Percentiles rank a stretch among this genome's conserved stretches.
phyloP scores from a whole-genome alignment of 2,113 vertebrate genomes.

The Cervus canadensis region DNA sequence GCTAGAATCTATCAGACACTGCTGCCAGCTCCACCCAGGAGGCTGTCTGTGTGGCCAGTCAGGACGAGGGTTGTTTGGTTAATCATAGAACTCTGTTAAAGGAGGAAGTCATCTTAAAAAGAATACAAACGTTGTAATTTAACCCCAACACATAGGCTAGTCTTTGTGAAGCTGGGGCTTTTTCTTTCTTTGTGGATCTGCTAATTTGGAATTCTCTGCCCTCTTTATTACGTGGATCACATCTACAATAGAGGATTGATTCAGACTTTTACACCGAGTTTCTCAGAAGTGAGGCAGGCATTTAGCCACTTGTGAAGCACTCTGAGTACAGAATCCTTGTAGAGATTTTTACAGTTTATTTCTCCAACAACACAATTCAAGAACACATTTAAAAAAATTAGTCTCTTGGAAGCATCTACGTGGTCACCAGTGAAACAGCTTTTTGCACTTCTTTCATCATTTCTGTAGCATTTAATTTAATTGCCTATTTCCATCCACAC shows the following conservation, averaged over 20 bases:
- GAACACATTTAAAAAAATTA: background rate
- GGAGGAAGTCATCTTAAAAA: background rate
- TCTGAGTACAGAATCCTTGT: background rate
- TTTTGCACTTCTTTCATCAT: background rate
- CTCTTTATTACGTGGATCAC: background rate
- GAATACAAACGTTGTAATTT: background rate
- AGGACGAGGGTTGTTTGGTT: background rate
- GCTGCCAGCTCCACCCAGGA: background rate
- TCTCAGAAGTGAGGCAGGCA: slow-evolving; percentile 13
- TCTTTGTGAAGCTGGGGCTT: background rate
- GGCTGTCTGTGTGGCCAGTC: background rate
- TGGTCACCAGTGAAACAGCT: background rate
- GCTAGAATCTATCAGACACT: background rate
- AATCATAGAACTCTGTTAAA: background rate
- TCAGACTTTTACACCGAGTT: background rate
- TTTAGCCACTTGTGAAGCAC: background rate
- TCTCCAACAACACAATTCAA: background rate
- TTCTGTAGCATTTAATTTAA: slow-evolving; percentile 8
- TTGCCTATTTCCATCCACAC: background rate
- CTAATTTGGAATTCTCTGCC: background rate
- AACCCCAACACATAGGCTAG: background rate
- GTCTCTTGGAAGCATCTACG: background rate
- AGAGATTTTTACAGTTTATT: background rate
- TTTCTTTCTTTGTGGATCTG: background rate
- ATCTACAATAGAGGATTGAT: background rate